Evolutionary conservation across 2,797 vertebrate species (phyloP).

Genomic region (Takifugu rubripes): DNA sequence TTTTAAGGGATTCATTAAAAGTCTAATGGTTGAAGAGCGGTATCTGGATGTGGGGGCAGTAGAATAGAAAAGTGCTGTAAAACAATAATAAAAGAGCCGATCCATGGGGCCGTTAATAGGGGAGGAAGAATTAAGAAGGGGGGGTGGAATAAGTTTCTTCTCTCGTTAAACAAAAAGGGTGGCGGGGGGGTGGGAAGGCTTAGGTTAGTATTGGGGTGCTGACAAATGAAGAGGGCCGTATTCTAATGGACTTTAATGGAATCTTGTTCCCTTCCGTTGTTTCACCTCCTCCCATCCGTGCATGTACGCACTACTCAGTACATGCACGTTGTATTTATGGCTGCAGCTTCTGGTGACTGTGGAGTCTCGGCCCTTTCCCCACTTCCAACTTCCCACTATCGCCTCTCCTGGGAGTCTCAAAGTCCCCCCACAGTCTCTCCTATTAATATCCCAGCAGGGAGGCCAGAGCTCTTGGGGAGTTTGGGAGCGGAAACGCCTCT

Average conservation of each 20-base stretch:
- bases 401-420: conserved; percentile 51
- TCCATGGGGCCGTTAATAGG: too few relatives aligned
- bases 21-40: too few relatives aligned
- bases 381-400: conserved; percentile 62
- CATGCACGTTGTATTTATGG: conserved; percentile 45
- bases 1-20: too few relatives aligned
- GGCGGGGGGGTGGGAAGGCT: too few relatives aligned
- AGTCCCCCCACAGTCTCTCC: conserved; percentile 47
- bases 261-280: background rate
- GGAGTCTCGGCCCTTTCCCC: conserved; percentile 48
- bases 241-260: background rate
- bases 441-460: conserved; percentile 69
- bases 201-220: background rate
- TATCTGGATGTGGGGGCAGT: too few relatives aligned
- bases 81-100: too few relatives aligned
- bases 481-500: conserved; percentile 71
- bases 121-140: too few relatives aligned
- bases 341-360: conserved; percentile 27
- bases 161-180: too few relatives aligned
- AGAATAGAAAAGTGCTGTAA: too few relatives aligned
- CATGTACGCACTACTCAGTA: conserved; percentile 4
- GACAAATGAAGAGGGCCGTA: background rate
- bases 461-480: conserved; percentile 57
- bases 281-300: conserved; percentile 16
- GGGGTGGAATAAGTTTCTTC: too few relatives aligned